Percentiles rank a stretch among this genome's conserved stretches.
These are phyloP conservation scores for Phyllostomus hastatus DNA, from an alignment of 2,113 vertebrate species.

Conservation along the genomic window DNA sequence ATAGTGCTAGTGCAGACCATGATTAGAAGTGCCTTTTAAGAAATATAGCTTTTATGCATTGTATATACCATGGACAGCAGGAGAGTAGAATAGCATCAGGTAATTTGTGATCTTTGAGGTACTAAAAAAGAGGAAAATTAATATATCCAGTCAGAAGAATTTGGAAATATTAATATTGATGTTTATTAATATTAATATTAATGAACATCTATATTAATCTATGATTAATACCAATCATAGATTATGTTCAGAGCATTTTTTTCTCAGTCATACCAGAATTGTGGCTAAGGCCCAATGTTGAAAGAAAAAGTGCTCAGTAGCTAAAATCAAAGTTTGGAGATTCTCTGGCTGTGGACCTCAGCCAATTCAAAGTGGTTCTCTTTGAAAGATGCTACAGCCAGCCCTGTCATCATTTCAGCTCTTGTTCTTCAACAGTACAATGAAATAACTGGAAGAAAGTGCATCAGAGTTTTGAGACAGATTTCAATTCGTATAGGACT, in stretches of 20 bases:
- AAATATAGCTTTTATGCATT: neutral
- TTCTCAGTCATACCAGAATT: neutral
- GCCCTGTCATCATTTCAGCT: neutral
- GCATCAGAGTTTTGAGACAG: neutral
- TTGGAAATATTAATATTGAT: neutral
- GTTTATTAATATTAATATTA: no score
- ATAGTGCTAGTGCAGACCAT: neutral
- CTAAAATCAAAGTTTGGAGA: neutral
- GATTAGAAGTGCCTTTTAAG: neutral
- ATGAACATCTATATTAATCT: no score
- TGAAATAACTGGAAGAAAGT: neutral
- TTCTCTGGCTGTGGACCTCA: neutral
- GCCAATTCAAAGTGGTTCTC: neutral
- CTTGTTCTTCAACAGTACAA: neutral
- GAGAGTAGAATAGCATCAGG: neutral
- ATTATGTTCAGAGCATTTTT: neutral
- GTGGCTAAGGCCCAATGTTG: neutral
- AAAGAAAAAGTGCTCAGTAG: neutral
- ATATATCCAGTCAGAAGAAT: neutral
- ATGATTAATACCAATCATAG: neutral
- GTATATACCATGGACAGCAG: neutral
- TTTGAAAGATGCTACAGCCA: neutral
- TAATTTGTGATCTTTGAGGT: neutral
- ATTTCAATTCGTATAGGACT: neutral
- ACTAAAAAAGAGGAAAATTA: neutral